Evolutionary conservation across 2,113 vertebrate genomes (phyloP).

Genomic region (Tyto alba): DNA sequence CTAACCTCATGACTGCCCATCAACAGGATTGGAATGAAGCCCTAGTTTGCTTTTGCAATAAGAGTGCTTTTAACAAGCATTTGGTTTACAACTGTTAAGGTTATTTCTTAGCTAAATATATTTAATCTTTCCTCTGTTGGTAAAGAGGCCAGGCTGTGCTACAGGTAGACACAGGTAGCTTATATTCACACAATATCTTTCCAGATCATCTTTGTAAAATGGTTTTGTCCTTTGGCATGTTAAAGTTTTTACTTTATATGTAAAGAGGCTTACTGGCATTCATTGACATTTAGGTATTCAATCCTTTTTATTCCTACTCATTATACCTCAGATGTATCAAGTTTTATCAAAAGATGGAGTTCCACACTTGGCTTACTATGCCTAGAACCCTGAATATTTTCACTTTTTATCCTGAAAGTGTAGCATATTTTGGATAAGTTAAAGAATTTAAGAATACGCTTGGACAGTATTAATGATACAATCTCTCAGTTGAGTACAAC

Average conservation of each 20-base stretch:
- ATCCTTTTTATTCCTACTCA: neutral
- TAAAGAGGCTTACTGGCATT: neutral
- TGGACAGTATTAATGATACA: neutral
- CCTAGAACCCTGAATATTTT: neutral
- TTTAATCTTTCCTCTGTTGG: neutral
- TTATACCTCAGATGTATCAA: neutral
- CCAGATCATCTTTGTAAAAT: neutral
- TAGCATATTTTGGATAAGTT: neutral
- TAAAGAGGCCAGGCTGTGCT: neutral
- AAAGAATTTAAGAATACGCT: neutral
- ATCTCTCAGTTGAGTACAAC: neutral
- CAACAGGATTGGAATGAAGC: neutral
- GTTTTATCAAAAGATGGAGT: neutral
- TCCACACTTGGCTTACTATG: neutral
- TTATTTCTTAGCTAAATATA: neutral
- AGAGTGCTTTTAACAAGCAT: neutral
- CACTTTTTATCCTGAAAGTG: neutral
- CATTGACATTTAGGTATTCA: neutral
- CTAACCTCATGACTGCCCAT: neutral
- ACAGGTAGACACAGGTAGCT: neutral
- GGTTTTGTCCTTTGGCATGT: neutral
- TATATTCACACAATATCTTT: neutral
- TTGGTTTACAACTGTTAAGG: neutral
- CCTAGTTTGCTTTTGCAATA: neutral
- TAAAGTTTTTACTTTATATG: neutral